phyloP scores from a whole-genome alignment of 37 sponge, comb jelly and placozoan genomes.

The Agelas oroides region DNA sequence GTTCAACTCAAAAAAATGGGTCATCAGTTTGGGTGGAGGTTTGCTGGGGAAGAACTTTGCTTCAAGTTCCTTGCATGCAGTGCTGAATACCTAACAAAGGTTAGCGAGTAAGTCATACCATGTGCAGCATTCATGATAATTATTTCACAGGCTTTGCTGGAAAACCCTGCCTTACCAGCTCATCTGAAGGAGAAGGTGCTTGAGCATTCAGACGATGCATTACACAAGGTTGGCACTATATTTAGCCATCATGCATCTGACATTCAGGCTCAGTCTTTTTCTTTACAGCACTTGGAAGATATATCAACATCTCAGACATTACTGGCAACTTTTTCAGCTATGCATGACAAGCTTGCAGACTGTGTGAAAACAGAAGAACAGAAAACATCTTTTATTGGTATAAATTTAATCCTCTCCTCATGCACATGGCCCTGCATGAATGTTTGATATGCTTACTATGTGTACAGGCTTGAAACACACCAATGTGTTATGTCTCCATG shows the following conservation, averaged over 20 bases:
- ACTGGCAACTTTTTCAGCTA: neutral
- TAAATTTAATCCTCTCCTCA: no score
- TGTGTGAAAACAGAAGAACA: neutral
- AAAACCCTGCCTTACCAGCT: constrained; percentile 38
- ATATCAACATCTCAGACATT: neutral
- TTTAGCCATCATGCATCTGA: no score
- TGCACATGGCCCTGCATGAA: no score
- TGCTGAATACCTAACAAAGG: constrained; percentile 48
- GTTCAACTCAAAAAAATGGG: constrained; percentile 23
- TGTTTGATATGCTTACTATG: no score
- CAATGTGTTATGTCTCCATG: neutral
- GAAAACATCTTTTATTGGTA: no score
- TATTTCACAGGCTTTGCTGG: constrained; percentile 36
- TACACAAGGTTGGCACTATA: neutral
- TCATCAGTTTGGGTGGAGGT: neutral
- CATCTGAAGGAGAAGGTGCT: constrained; percentile 26
- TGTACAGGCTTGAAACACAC: no score
- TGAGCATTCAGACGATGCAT: neutral
- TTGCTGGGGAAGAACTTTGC: constrained; percentile 20
- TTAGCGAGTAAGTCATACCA: neutral
- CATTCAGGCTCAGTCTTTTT: no score
- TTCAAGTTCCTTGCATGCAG: constrained; percentile 32
- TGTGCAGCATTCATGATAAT: no score
- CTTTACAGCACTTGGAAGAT: neutral
- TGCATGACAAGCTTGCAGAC: neutral